A percentile compares a stretch with the other conserved stretches of the same genome.
Conservation (phyloP, 2,888 invertebrate genomes). For the Noctuana brunneofusca region DNA sequence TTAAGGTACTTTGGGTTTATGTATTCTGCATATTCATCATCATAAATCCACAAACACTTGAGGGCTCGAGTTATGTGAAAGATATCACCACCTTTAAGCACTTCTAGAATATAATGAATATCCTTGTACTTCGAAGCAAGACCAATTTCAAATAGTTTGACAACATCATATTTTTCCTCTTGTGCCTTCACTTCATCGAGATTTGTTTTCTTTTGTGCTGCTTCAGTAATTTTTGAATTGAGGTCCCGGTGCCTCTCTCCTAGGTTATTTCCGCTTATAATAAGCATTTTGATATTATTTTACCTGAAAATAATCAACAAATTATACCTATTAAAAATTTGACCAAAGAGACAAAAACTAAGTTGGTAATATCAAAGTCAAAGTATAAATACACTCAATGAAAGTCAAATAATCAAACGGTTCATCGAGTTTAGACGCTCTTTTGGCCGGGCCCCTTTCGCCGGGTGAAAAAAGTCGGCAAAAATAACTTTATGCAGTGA, state of each 20-base stretch:
- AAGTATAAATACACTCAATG: too few species aligned
- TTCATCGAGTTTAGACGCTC: too few species aligned
- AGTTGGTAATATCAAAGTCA: too few species aligned
- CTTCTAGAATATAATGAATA: background rate
- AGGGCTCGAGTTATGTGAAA: background rate
- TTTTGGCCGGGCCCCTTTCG: too few species aligned
- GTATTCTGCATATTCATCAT: background rate
- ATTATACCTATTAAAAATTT: too few species aligned
- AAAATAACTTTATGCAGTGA: too few species aligned
- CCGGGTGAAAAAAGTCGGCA: too few species aligned
- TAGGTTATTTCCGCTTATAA: constrained; percentile 19
- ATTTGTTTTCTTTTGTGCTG: constrained; percentile 13
- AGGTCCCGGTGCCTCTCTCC: constrained; percentile 24
- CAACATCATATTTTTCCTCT: background rate
- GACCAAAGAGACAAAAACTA: too few species aligned
- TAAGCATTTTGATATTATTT: constrained; percentile 14
- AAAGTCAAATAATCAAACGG: background rate
- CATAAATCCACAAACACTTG: background rate
- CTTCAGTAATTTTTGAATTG: constrained; percentile 17
- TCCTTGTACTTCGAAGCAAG: background rate
- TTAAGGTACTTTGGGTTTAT: background rate
- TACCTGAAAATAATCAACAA: background rate
- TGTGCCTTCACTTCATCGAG: constrained; percentile 47
- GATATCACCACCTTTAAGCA: background rate
- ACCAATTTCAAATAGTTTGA: background rate